Base-by-base conservation (phyloP, 2,797 vertebrate species). In the Avahi laniger region DNA sequence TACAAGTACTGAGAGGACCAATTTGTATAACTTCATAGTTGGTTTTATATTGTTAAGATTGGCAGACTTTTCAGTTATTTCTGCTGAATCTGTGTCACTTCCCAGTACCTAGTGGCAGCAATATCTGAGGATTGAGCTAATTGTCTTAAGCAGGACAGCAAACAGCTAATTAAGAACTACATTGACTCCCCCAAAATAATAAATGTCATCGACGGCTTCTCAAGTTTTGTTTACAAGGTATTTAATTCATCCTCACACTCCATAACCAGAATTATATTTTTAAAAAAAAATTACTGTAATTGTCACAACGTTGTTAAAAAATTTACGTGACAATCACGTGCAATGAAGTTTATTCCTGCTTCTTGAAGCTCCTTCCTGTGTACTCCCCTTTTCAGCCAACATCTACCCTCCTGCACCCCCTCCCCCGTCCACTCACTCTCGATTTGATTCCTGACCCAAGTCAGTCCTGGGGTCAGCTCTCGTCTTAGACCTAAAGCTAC, bases 1-100 rank as follows among this genome's bases (percentile, higher is more conserved):
- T 43, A 52, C 17, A 93, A 88, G 57, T 65, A 78, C n/a, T 50
- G 41, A 92, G 28, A 78, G 69, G 91, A 22, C 57, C 87, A 67
- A 70, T 87, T 87, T 84, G 26, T 93, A 8, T 83, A 70, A 76
- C 81, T 91, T 96, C n/a, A 7, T 80, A 84, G 22, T 54, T 96
- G 83, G 46, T 22, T 87, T 94, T 92, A 61, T 24, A 85, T 24
- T 75, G 6, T 89, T 89, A 89, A 81, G 65, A 86, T 4, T 52
- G 50, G 30, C 24, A 82, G 57, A 41, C 12, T 70, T 63, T 82
- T 82, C 5, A 2, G 82, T 61, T 75, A 86, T 89, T 93, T 94
- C 79, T 87, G 12, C 30, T 46, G 46, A 63, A 94, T 91, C n/a
- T 8, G 0, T 48, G 43, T 61, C 61, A 91, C 38, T 30, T 85